Percentiles rank a stretch among this genome's conserved stretches.
Conservation (phyloP, 1,140 invertebrate genomes). For the Bombus turneri region DNA sequence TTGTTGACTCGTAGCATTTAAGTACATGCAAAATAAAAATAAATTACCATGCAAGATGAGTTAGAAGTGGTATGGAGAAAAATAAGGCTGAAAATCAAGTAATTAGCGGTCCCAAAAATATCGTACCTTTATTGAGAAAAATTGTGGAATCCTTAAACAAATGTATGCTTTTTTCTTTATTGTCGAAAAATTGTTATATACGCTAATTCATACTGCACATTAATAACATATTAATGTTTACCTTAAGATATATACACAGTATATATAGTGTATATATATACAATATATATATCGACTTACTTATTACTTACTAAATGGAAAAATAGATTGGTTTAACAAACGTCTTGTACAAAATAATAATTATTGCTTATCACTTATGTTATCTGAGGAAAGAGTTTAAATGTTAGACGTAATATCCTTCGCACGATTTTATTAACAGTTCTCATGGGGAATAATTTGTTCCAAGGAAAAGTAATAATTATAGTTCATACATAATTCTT, state of each 20-base stretch:
- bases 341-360: slow-evolving; percentile 57
- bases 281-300: slow-evolving; percentile 8
- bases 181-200: slow-evolving; percentile 56
- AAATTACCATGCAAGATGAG: neutral
- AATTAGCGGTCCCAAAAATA: slow-evolving; percentile 70
- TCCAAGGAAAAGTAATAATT: neutral
- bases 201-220: slow-evolving; percentile 30
- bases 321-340: slow-evolving; percentile 53
- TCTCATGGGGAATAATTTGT: neutral
- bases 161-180: slow-evolving; percentile 41
- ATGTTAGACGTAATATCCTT: slow-evolving; percentile 48
- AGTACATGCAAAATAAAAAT: neutral
- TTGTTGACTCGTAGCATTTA: neutral
- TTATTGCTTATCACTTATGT: slow-evolving; percentile 56
- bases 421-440: slow-evolving; percentile 18
- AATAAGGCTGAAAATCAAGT: slow-evolving; percentile 15
- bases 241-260: slow-evolving; percentile 14
- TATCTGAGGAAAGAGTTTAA: slow-evolving; percentile 48
- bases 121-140: slow-evolving; percentile 74
- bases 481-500: slow-evolving; percentile 23
- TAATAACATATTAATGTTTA: slow-evolving; percentile 41
- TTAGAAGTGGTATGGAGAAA: neutral
- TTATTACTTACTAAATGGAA: slow-evolving; percentile 36
- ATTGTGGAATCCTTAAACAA: slow-evolving; percentile 70
- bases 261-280: neutral